A percentile compares a stretch with the other conserved stretches of the same genome.
Conservation (phyloP, 2,797 vertebrate genomes). For the Ctenopoma multispine region DNA sequence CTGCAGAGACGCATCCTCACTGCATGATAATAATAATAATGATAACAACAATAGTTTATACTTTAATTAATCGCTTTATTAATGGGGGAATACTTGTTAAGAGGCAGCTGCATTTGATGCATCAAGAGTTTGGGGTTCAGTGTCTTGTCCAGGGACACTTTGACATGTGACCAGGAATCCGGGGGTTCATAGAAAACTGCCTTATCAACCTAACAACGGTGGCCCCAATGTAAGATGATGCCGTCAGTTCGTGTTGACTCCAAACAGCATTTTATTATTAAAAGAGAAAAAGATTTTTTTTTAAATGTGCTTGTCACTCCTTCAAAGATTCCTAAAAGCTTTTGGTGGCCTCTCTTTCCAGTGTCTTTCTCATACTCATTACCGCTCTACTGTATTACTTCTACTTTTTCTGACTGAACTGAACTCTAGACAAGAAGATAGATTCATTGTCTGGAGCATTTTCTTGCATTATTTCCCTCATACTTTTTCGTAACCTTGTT, state of each 20-base stretch:
- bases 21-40: not conserved
- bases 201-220: too few species aligned
- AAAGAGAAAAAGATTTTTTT: not conserved
- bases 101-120: too few species aligned
- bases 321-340: not conserved
- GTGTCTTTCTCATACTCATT: conserved; percentile 26
- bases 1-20: conserved; percentile 2
- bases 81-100: too few species aligned
- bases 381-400: conserved; percentile 14
- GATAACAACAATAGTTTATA: too few species aligned
- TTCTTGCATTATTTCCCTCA: not conserved
- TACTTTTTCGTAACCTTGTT: not conserved
- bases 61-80: too few species aligned
- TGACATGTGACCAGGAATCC: too few species aligned
- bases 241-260: conserved; percentile 1
- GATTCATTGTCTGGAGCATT: not conserved
- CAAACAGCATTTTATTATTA: not conserved
- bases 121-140: too few species aligned
- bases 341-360: not conserved
- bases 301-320: not conserved
- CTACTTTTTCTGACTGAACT: conserved; percentile 22
- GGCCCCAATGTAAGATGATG: not conserved
- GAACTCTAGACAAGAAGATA: conserved; percentile 4
- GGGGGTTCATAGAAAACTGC: too few species aligned
- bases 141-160: too few species aligned